Evolutionary conservation across 1,140 invertebrate genomes (phyloP).

Genomic region (Argopecten irradians): DNA sequence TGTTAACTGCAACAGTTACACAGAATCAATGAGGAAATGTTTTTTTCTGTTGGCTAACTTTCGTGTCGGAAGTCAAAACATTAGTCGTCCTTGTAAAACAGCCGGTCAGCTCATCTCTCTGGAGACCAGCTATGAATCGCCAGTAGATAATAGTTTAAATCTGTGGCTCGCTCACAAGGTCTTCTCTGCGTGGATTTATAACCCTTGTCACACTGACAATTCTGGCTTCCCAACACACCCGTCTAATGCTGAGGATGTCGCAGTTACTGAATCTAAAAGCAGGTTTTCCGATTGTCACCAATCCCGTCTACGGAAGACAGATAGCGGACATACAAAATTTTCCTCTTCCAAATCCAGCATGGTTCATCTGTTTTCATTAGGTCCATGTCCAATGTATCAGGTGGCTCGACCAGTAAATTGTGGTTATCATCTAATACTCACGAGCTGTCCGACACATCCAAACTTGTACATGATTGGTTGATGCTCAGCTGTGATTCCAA

Average conservation of each 20-base stretch:
- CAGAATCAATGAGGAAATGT: too few species aligned
- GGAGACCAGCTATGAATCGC: not conserved
- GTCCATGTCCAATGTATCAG: slow-evolving; percentile 13
- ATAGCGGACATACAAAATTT: not conserved
- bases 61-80: too few species aligned
- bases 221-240: not conserved
- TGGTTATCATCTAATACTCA: not conserved
- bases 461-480: not conserved
- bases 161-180: not conserved
- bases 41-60: too few species aligned
- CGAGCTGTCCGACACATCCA: not conserved
- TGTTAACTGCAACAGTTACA: too few species aligned
- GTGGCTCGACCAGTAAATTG: not conserved
- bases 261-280: slow-evolving; percentile 16
- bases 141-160: not conserved
- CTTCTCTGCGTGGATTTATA: slow-evolving; percentile 14
- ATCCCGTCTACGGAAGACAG: not conserved
- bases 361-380: slow-evolving; percentile 17
- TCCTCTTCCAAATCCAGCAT: slow-evolving; percentile 1
- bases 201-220: not conserved
- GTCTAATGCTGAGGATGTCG: not conserved
- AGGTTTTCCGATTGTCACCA: not conserved
- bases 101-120: not conserved
- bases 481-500: not conserved
- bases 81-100: not conserved